A percentile compares a stretch with the other conserved stretches of the same genome.
Conservation (phyloP, 2,888 invertebrate genomes). For the Diaphora mendica region DNA sequence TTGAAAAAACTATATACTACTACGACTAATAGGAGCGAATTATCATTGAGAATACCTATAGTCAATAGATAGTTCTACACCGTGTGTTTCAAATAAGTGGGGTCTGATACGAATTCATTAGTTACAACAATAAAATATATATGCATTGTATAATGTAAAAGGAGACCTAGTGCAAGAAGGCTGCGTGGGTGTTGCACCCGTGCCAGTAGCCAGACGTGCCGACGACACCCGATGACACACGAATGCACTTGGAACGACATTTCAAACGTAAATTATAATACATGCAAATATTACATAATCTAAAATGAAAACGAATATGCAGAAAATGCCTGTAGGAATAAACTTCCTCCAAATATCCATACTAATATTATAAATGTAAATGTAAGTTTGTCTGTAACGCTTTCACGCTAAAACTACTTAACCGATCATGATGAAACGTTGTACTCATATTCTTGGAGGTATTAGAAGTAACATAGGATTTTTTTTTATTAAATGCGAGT, state of each 20-base stretch:
- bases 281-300: constrained; percentile 17
- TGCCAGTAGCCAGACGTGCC: constrained; percentile 64
- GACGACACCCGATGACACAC: constrained; percentile 56
- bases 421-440: no score
- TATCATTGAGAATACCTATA: no score
- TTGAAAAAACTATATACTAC: no score
- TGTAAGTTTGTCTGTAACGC: no score
- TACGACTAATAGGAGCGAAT: no score
- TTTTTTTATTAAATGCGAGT: no score
- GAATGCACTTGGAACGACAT: constrained; percentile 62
- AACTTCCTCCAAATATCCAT: no score
- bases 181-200: constrained; percentile 59
- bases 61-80: background rate
- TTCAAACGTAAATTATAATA: constrained; percentile 66
- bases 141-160: constrained; percentile 30
- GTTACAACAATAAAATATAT: constrained; percentile 14
- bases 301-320: background rate
- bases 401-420: constrained; percentile 1
- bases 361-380: no score
- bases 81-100: background rate
- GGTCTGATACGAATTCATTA: background rate
- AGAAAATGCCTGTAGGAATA: no score
- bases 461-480: background rate
- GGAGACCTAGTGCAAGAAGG: constrained; percentile 28
- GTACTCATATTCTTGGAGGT: no score